Evolutionary conservation across 1,140 invertebrate genomes (phyloP).

Genomic region (Metaphire vulgaris): DNA sequence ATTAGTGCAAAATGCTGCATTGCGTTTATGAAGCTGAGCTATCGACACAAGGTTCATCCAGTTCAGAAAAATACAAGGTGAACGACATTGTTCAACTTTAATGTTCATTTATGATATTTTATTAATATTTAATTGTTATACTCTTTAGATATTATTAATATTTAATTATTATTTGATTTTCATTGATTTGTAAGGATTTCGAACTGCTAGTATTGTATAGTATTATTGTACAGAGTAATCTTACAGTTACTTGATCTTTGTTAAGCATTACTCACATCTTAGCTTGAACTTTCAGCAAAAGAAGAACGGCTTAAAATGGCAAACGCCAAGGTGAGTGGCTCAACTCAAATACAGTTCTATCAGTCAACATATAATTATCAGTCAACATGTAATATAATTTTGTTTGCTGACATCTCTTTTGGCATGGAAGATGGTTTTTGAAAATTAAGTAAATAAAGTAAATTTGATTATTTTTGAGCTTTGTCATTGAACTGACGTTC

Average conservation of each 20-base stretch:
- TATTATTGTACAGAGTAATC: not conserved
- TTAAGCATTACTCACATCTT: too few species aligned
- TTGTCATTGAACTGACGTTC: too few species aligned
- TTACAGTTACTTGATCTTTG: too few species aligned
- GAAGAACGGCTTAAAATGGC: slow-evolving; percentile 49
- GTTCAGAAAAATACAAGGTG: slow-evolving; percentile 47
- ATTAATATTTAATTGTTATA: not conserved
- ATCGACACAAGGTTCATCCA: slow-evolving; percentile 39
- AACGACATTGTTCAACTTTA: not conserved
- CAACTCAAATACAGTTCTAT: too few species aligned
- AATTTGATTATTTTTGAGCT: too few species aligned
- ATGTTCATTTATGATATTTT: not conserved
- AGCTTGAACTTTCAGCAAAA: slow-evolving; percentile 38
- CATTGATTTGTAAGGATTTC: not conserved
- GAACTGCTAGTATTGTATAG: not conserved
- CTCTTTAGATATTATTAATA: not conserved
- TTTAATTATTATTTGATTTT: not conserved
- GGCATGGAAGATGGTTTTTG: too few species aligned
- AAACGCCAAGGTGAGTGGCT: slow-evolving; percentile 44
- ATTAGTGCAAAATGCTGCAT: too few species aligned
- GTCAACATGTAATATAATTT: too few species aligned
- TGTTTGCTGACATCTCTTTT: too few species aligned
- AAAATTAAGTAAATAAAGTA: too few species aligned
- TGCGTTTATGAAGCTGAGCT: slow-evolving; percentile 49
- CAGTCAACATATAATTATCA: too few species aligned